These are phyloP conservation scores for Gymnogyps californianus DNA, from an alignment of 2,113 vertebrate species.

Conservation along the genomic window DNA sequence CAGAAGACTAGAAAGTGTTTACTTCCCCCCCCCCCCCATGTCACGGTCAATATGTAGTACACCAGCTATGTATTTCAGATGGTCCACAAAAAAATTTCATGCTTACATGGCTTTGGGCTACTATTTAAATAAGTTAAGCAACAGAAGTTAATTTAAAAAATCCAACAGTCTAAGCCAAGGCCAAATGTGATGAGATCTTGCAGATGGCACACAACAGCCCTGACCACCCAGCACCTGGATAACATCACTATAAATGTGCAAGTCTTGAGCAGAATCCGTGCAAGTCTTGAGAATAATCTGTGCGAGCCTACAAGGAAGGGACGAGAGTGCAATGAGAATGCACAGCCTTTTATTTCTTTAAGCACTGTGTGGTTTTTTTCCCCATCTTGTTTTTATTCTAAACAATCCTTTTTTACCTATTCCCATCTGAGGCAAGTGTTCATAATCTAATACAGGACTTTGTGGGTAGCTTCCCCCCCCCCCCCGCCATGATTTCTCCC, in stretches of 20 bases:
- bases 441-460: not conserved
- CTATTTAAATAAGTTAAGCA: not conserved
- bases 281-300: not conserved
- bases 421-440: not conserved
- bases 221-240: not conserved
- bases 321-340: fast-evolving
- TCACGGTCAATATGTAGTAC: not conserved
- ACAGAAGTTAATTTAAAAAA: not conserved
- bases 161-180: not conserved
- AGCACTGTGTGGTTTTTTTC: not conserved
- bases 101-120: not conserved
- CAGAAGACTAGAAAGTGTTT: not conserved
- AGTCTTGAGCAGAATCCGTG: not conserved
- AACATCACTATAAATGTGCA: not conserved
- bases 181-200: not conserved
- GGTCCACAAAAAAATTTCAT: not conserved
- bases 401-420: not conserved
- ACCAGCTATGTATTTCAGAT: not conserved
- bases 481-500: not conserved
- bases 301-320: not conserved
- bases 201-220: not conserved
- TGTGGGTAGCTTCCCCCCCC: not conserved
- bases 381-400: not conserved
- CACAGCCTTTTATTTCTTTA: not conserved
- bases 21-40: fast-evolving